phyloP scores from a whole-genome alignment of 2,888 invertebrate species.

The Scrobipalpa costella region DNA sequence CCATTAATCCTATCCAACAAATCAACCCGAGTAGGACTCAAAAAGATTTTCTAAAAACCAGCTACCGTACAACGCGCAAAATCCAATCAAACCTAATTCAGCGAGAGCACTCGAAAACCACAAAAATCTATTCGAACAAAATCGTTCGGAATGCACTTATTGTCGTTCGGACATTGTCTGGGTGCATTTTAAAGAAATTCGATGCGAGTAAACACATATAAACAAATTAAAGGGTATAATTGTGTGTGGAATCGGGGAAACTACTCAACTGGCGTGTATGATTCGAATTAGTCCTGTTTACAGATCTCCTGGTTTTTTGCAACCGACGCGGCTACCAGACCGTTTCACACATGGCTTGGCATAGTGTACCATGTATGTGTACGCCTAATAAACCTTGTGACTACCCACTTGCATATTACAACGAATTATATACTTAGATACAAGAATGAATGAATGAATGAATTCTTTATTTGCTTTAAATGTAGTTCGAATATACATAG shows the following conservation, averaged over 20 bases:
- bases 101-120: slow-evolving; percentile 50
- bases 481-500: no score
- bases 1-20: neutral
- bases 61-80: slow-evolving; percentile 19
- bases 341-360: slow-evolving; percentile 72
- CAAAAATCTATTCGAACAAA: slow-evolving; percentile 56
- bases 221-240: slow-evolving; percentile 72
- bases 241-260: slow-evolving; percentile 69
- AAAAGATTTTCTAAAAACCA: neutral
- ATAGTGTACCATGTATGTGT: slow-evolving; percentile 24
- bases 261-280: slow-evolving; percentile 71
- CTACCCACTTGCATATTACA: slow-evolving; percentile 1
- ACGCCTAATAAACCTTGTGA: slow-evolving; percentile 19
- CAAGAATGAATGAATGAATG: no score
- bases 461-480: no score
- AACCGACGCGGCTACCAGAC: slow-evolving; percentile 53
- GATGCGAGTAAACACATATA: slow-evolving; percentile 60
- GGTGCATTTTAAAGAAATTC: slow-evolving; percentile 60
- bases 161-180: slow-evolving; percentile 65
- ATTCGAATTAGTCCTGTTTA: slow-evolving; percentile 78
- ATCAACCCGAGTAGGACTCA: neutral
- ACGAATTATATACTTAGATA: neutral
- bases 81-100: slow-evolving; percentile 43
- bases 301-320: slow-evolving; percentile 62
- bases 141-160: slow-evolving; percentile 47